These are phyloP conservation scores for Parazoanthus darwini DNA, from an alignment of 92 coral and sea anemone species.

Conservation along the genomic window DNA sequence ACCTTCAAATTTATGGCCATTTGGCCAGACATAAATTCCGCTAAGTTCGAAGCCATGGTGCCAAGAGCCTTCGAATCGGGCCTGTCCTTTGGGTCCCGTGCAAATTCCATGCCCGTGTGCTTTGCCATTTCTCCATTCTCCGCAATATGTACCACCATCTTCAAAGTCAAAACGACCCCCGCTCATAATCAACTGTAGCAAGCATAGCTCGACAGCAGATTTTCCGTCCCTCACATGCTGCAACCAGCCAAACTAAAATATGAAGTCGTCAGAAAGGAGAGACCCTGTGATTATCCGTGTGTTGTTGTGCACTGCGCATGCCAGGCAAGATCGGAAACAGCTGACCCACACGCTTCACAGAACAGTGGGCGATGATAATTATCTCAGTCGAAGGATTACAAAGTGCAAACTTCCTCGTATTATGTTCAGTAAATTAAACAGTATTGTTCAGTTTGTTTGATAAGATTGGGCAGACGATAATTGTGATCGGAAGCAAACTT, in stretches of 20 bases:
- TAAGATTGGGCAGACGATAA: neutral
- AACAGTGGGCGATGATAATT: too few species aligned
- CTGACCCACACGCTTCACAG: slow-evolving; percentile 21
- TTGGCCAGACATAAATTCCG: slow-evolving; percentile 95
- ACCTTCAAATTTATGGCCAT: slow-evolving; percentile 84
- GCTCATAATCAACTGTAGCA: slow-evolving; percentile 70
- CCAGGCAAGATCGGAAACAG: slow-evolving; percentile 5
- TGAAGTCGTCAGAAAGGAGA: slow-evolving; percentile 16
- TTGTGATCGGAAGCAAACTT: neutral
- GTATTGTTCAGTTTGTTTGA: neutral
- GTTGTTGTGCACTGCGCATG: slow-evolving; percentile 34
- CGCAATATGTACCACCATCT: slow-evolving; percentile 93
- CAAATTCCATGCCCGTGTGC: slow-evolving; percentile 93
- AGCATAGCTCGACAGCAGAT: slow-evolving; percentile 78
- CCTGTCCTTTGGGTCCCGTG: slow-evolving; percentile 95
- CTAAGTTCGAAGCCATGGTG: slow-evolving; percentile 85
- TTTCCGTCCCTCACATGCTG: slow-evolving; percentile 45
- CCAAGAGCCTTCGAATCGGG: slow-evolving; percentile 91
- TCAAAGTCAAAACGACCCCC: slow-evolving; percentile 97
- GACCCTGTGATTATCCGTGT: slow-evolving; percentile 29
- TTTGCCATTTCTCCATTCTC: slow-evolving; percentile 91
- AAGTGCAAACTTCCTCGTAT: neutral
- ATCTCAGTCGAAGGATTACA: neutral
- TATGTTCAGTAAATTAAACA: neutral
- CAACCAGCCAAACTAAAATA: slow-evolving; percentile 34